Percentiles rank a stretch among this genome's conserved stretches.
Evolutionary conservation across 2,113 vertebrate species (phyloP).

Genomic region (Aix galericulata): DNA sequence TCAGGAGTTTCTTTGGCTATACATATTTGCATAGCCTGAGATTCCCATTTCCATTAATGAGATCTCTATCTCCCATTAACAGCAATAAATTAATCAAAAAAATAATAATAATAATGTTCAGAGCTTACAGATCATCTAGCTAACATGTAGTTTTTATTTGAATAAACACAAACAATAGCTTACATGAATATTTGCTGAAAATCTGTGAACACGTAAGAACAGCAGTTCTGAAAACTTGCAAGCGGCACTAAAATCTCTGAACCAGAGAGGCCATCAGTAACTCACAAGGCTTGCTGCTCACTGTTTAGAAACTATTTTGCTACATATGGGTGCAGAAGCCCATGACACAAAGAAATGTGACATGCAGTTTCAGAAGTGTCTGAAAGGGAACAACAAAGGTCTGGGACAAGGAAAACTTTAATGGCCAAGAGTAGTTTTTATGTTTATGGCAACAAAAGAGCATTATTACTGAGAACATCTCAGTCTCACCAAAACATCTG

Average conservation of each 20-base stretch:
- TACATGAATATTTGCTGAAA: neutral
- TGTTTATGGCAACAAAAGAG: neutral
- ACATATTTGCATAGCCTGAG: neutral
- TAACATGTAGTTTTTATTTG: neutral
- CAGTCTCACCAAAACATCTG: slow-evolving; percentile 64
- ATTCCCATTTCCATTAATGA: neutral
- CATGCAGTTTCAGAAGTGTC: neutral
- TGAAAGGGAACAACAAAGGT: neutral
- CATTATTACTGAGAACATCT: neutral
- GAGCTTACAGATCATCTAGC: neutral
- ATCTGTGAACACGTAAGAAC: neutral
- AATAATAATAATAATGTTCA: neutral
- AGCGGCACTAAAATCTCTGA: neutral
- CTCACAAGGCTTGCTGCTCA: neutral
- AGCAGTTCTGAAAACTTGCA: neutral
- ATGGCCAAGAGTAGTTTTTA: neutral
- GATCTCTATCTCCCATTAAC: neutral
- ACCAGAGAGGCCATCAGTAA: neutral
- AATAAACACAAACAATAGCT: neutral
- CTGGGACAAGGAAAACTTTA: slow-evolving; percentile 21
- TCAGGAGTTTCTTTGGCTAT: neutral
- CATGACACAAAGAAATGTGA: neutral
- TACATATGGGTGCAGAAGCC: neutral
- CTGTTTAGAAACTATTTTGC: neutral
- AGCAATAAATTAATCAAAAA: neutral